These are phyloP conservation scores for Litoditis marina DNA, from an alignment of 2,888 invertebrate species.

Conservation along the genomic window DNA sequence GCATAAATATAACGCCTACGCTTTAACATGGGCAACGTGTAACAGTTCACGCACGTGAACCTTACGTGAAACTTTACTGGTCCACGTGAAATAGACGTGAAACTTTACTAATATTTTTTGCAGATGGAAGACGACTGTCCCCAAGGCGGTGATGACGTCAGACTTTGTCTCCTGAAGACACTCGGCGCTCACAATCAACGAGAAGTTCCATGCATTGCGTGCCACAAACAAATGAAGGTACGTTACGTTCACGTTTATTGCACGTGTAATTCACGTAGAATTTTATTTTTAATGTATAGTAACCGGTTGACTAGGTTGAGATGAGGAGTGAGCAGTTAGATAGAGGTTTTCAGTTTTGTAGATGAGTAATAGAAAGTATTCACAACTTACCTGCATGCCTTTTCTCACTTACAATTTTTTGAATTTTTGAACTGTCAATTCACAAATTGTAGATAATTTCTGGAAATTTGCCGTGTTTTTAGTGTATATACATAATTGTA, in stretches of 20 bases:
- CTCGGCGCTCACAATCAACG: constrained; percentile 84
- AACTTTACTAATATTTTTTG: constrained; percentile 14
- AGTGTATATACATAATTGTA: not conserved
- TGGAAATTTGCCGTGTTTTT: not conserved
- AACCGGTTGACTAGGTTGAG: too few relatives aligned
- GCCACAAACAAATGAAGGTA: constrained; percentile 83
- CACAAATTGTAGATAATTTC: not conserved
- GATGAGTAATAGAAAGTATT: too few relatives aligned
- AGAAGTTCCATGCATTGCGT: constrained; percentile 69
- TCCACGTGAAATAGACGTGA: too few relatives aligned
- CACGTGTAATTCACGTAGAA: not conserved
- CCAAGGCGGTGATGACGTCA: constrained; percentile 95
- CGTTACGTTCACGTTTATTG: too few relatives aligned
- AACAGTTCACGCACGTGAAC: too few relatives aligned
- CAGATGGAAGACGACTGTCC: constrained; percentile 97
- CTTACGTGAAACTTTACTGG: too few relatives aligned
- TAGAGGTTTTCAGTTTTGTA: too few relatives aligned
- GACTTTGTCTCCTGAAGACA: constrained; percentile 90
- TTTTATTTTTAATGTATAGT: not conserved
- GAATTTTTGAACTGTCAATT: not conserved
- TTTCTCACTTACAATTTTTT: too few relatives aligned
- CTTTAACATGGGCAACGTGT: too few relatives aligned
- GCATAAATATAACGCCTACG: too few relatives aligned
- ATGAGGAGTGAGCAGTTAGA: too few relatives aligned
- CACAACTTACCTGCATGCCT: not conserved